A percentile compares a stretch with the other conserved stretches of the same genome.
Conservation (phyloP, 2,888 invertebrate species). For the Neuroscelio doddi region DNA sequence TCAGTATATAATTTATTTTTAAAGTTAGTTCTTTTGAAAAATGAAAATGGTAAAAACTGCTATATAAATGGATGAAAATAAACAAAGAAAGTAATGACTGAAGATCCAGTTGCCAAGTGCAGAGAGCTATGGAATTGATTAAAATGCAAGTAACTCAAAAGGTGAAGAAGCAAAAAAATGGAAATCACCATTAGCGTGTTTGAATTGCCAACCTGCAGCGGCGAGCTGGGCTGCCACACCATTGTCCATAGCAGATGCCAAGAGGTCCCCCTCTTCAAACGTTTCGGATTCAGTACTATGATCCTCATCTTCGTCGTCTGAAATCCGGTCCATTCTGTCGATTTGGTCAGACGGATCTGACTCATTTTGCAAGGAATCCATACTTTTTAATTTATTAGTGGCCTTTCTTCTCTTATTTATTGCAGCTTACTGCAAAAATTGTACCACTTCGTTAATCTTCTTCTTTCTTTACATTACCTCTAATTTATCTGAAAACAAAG, state of each 20-base stretch:
- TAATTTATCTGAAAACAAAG: no score
- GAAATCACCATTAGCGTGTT: constrained; percentile 73
- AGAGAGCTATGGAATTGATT: constrained; percentile 51
- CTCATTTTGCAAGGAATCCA: no score
- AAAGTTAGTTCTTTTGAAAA: background rate
- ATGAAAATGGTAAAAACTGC: no score
- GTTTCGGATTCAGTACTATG: constrained; percentile 85
- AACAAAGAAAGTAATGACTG: background rate
- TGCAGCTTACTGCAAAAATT: no score
- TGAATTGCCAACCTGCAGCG: constrained; percentile 86
- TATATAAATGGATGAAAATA: no score
- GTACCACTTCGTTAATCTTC: no score
- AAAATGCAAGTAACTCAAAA: constrained; percentile 56
- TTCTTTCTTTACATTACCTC: no score
- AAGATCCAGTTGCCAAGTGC: constrained; percentile 13
- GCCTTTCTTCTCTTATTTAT: no score
- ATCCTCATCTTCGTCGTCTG: constrained; percentile 87
- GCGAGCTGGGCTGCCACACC: constrained; percentile 97
- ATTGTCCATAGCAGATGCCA: constrained; percentile 89
- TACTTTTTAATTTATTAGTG: no score
- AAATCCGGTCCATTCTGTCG: constrained; percentile 61
- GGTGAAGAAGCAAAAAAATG: constrained; percentile 69
- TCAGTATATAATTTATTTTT: background rate
- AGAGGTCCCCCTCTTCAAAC: constrained; percentile 87
- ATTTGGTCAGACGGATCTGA: constrained; percentile 14